Conservation (phyloP, 2,888 invertebrate genomes). For the Resseliella maxima region DNA sequence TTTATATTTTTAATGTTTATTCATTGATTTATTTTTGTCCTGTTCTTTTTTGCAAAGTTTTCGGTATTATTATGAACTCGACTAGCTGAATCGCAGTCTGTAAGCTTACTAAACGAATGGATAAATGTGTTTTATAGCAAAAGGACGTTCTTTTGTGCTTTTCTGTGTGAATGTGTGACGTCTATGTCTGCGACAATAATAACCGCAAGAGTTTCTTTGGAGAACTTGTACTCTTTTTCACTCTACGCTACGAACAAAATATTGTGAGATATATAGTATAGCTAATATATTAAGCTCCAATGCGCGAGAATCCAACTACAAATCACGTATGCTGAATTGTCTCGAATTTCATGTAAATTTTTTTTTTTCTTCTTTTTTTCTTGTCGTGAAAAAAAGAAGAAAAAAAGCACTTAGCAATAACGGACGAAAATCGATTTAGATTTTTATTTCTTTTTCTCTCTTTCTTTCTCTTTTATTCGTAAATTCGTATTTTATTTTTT, state of each 20-base stretch:
- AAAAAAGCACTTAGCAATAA: not conserved
- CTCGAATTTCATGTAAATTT: not conserved
- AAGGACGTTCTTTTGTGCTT: conserved; percentile 12
- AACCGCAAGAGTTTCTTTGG: conserved; percentile 50
- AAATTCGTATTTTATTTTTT: not conserved
- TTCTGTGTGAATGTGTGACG: not conserved
- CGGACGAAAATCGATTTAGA: conserved; percentile 19
- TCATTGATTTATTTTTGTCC: not conserved
- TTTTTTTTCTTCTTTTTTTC: not conserved
- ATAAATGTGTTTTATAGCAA: conserved; percentile 21
- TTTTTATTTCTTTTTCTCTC: not conserved
- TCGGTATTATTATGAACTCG: not conserved
- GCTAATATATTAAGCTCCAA: not conserved
- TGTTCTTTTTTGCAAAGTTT: not conserved
- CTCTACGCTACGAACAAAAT: not conserved
- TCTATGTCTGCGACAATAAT: conserved; percentile 36
- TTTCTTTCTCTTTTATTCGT: not conserved
- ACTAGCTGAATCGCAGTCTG: conserved; percentile 15
- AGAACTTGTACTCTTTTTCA: not conserved
- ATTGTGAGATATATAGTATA: not conserved
- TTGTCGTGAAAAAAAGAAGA: too few relatives aligned
- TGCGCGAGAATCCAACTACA: conserved; percentile 1
- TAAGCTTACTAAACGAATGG: conserved; percentile 35
- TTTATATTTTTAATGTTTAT: not conserved
- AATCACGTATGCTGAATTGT: not conserved